Percentiles rank a stretch among this genome's conserved stretches.
These are phyloP conservation scores for Harpalus rufipes DNA, from an alignment of 2,888 invertebrate genomes.

Conservation along the genomic window DNA sequence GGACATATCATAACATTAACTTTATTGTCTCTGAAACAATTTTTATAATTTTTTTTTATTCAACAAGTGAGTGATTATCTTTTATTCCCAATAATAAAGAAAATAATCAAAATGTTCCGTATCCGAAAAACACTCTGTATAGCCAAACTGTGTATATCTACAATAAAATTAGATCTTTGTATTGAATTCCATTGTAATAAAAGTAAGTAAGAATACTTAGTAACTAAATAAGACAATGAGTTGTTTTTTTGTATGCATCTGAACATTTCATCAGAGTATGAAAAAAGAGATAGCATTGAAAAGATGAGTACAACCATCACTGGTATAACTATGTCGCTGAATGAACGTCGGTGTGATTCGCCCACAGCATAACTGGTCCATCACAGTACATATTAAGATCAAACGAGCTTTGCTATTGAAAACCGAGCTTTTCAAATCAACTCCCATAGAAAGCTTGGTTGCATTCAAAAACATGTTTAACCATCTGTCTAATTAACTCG, in stretches of 20 bases:
- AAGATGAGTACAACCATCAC: slow-evolving; percentile 26
- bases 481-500: slow-evolving; percentile 73
- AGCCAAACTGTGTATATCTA: no score
- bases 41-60: no score
- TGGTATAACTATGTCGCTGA: slow-evolving; percentile 9
- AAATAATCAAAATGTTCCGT: no score
- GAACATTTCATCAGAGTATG: slow-evolving; percentile 33
- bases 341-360: slow-evolving; percentile 17
- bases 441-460: slow-evolving; percentile 73
- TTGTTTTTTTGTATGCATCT: neutral
- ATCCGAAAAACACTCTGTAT: no score
- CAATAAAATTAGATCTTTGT: no score
- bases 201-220: neutral
- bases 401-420: slow-evolving; percentile 75
- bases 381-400: slow-evolving; percentile 76
- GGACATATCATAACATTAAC: no score
- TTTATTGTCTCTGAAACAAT: no score
- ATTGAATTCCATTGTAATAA: no score
- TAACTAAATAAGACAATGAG: neutral
- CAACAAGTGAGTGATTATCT: no score
- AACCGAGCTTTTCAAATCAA: slow-evolving; percentile 73
- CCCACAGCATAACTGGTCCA: slow-evolving; percentile 70
- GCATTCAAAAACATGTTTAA: slow-evolving; percentile 75
- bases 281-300: slow-evolving; percentile 14
- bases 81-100: no score